Percentiles rank a stretch among this genome's conserved stretches.
Conservation (phyloP, 2,888 invertebrate genomes). For the Nomada goodeniana region DNA sequence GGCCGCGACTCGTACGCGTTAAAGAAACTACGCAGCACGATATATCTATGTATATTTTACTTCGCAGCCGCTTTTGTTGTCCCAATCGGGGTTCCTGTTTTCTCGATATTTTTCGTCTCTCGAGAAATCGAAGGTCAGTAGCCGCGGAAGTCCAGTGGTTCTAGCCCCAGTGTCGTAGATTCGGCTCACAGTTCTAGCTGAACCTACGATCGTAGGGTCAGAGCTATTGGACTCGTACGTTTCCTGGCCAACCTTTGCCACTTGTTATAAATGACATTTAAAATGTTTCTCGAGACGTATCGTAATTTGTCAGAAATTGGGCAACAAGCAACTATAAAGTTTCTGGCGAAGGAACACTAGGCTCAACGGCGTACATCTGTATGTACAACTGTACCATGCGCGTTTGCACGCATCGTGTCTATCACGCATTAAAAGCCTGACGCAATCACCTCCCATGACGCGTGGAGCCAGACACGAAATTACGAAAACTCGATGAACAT, state of each 20-base stretch:
- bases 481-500: conserved; percentile 20
- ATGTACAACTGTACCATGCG: background rate
- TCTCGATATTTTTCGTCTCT: too few relatives aligned
- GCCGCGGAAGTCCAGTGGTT: too few relatives aligned
- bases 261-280: too few relatives aligned
- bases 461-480: background rate
- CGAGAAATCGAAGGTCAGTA: too few relatives aligned
- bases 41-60: background rate
- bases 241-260: background rate
- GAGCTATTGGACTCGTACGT: too few relatives aligned
- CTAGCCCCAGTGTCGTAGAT: too few relatives aligned
- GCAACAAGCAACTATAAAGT: background rate
- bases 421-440: conserved; percentile 25
- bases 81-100: too few relatives aligned
- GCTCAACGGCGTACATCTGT: background rate
- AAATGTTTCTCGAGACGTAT: too few relatives aligned
- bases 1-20: too few relatives aligned
- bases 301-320: too few relatives aligned
- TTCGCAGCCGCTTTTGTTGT: conserved; percentile 20
- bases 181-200: too few relatives aligned
- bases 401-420: conserved; percentile 27
- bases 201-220: too few relatives aligned
- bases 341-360: background rate
- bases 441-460: conserved; percentile 13
- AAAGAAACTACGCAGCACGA: background rate